Conservation (phyloP, 2,113 vertebrate genomes). For the Dolichallabes microphthalmus region DNA sequence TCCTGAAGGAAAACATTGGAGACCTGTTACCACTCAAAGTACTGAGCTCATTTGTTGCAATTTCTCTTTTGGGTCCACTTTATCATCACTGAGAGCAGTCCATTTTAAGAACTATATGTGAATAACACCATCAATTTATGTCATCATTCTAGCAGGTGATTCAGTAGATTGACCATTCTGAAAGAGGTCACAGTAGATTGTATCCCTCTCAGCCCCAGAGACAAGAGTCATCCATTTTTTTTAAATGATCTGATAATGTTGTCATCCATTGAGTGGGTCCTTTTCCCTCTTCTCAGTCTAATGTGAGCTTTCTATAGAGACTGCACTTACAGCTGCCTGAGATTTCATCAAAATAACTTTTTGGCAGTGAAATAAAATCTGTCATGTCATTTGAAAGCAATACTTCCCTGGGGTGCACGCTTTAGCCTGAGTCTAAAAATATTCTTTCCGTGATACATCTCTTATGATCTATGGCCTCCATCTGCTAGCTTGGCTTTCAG, state of each 20-base stretch:
- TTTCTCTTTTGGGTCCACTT: not conserved
- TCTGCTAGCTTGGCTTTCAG: conserved; percentile 26
- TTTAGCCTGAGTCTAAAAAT: conserved; percentile 43
- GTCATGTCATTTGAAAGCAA: conserved; percentile 37
- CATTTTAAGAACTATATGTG: not conserved
- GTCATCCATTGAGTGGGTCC: not conserved
- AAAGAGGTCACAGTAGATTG: not conserved
- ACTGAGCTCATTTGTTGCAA: not conserved
- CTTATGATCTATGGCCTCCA: conserved; percentile 17
- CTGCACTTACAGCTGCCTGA: not conserved
- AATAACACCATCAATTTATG: not conserved
- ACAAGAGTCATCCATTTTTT: not conserved
- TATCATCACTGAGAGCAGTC: not conserved
- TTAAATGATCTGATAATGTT: not conserved
- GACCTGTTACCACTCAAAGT: not conserved
- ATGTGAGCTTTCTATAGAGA: not conserved
- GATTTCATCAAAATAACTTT: conserved; percentile 20
- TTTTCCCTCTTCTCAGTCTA: not conserved
- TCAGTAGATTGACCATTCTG: not conserved
- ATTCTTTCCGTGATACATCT: conserved; percentile 14
- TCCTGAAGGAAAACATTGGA: not conserved
- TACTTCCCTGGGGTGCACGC: conserved; percentile 16
- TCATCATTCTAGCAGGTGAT: not conserved
- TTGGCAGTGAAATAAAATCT: conserved; percentile 7
- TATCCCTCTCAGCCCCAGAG: conserved; percentile 1